Percentiles rank a stretch among this genome's conserved stretches.
These are phyloP conservation scores for Albula goreensis DNA, from an alignment of 2,113 vertebrate species.

Conservation along the genomic window DNA sequence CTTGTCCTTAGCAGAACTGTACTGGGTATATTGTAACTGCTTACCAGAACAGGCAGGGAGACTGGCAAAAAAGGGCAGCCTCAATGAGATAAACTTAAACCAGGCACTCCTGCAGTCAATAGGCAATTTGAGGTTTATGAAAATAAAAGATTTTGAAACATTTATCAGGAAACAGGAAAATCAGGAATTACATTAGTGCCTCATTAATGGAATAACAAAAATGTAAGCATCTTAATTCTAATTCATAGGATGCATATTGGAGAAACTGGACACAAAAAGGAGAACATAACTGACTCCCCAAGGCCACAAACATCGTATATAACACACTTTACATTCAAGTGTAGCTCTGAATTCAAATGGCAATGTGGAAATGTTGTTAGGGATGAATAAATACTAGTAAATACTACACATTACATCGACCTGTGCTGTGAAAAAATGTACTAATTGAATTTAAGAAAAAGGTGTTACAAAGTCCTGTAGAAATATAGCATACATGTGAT, in stretches of 20 bases:
- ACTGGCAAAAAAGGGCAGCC: background rate
- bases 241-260: background rate
- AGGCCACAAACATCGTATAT: too few relatives aligned
- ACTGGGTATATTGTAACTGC: background rate
- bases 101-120: background rate
- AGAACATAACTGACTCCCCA: too few relatives aligned
- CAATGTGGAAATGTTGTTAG: background rate
- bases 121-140: background rate
- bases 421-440: conserved; percentile 9
- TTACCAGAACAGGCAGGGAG: background rate
- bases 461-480: background rate
- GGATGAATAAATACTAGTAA: conserved; percentile 7
- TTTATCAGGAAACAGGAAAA: background rate
- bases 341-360: background rate
- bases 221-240: background rate
- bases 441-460: conserved; percentile 25
- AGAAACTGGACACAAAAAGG: too few relatives aligned
- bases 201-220: too few relatives aligned
- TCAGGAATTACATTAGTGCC: too few relatives aligned
- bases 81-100: background rate
- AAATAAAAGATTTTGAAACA: background rate
- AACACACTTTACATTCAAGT: background rate
- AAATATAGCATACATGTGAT: background rate
- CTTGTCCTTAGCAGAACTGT: background rate
- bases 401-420: background rate